Conservation (phyloP, 2,888 invertebrate genomes). For the Lasiommata megera region DNA sequence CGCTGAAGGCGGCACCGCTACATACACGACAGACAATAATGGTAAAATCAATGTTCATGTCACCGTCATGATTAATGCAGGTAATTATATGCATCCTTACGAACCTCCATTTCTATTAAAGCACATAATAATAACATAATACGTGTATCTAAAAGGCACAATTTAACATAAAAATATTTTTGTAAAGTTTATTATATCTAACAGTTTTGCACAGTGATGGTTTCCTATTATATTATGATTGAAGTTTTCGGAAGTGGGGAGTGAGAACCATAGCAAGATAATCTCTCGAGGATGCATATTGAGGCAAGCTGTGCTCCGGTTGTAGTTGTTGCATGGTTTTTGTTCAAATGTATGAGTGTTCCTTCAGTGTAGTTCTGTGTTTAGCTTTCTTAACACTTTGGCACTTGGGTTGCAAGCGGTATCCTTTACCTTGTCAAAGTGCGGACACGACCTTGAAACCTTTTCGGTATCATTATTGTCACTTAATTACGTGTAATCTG, state of each 20-base stretch:
- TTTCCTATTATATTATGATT: conserved; percentile 41
- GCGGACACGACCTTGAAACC: not conserved
- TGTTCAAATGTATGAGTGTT: conserved; percentile 21
- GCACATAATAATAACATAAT: conserved; percentile 26
- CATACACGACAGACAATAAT: conserved; percentile 88
- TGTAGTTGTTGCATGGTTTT: conserved; percentile 20
- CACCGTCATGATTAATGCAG: conserved; percentile 91
- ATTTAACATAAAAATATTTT: conserved; percentile 24
- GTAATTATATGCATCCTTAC: conserved; percentile 81
- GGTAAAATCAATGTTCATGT: conserved; percentile 94
- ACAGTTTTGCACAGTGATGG: conserved; percentile 66
- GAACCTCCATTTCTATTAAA: conserved; percentile 43
- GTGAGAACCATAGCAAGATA: conserved; percentile 44
- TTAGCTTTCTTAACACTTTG: not conserved
- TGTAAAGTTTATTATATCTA: conserved; percentile 55
- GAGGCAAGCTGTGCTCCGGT: conserved; percentile 72
- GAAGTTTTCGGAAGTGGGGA: conserved; percentile 48
- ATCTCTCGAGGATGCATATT: conserved; percentile 78
- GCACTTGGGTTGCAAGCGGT: not conserved
- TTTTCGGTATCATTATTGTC: not conserved
- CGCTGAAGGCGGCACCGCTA: conserved; percentile 73
- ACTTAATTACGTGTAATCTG: not conserved
- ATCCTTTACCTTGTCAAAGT: not conserved
- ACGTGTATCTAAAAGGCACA: conserved; percentile 33
- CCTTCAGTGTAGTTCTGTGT: conserved; percentile 7